Evolutionary conservation across 1,140 invertebrate species (phyloP).

Genomic region (Drosophila nebulosa): DNA sequence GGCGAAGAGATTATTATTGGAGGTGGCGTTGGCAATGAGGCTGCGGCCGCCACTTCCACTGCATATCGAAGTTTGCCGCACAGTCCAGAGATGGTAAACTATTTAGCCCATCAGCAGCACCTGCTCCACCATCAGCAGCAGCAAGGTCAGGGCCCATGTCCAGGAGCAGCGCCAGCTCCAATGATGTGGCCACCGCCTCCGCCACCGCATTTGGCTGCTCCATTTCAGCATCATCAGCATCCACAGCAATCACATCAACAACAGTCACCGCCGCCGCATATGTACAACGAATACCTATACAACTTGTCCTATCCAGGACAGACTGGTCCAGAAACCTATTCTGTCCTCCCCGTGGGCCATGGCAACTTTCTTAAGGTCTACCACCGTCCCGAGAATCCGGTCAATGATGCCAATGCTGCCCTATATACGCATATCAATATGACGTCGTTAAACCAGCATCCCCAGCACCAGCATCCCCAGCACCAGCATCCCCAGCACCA

Average conservation of each 20-base stretch:
- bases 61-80: constrained; percentile 43
- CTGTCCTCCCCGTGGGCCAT: constrained; percentile 72
- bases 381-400: constrained; percentile 65
- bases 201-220: constrained; percentile 41
- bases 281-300: constrained; percentile 68
- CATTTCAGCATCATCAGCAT: constrained; percentile 51
- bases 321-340: constrained; percentile 66
- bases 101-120: constrained; percentile 57
- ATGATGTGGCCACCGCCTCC: constrained; percentile 52
- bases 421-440: constrained; percentile 69
- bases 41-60: constrained; percentile 7
- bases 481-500: constrained; percentile 33
- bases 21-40: constrained; percentile 32
- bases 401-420: constrained; percentile 41
- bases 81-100: constrained; percentile 47
- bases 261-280: constrained; percentile 30
- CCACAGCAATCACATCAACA: constrained; percentile 38
- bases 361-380: constrained; percentile 78
- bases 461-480: constrained; percentile 22
- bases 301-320: constrained; percentile 55
- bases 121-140: constrained; percentile 44
- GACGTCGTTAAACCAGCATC: constrained; percentile 51
- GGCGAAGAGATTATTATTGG: constrained; percentile 34
- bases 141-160: constrained; percentile 37
- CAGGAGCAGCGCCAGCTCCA: constrained; percentile 40